These are phyloP conservation scores for Polia nebulosa DNA, from an alignment of 2,888 invertebrate genomes.

Conservation along the genomic window DNA sequence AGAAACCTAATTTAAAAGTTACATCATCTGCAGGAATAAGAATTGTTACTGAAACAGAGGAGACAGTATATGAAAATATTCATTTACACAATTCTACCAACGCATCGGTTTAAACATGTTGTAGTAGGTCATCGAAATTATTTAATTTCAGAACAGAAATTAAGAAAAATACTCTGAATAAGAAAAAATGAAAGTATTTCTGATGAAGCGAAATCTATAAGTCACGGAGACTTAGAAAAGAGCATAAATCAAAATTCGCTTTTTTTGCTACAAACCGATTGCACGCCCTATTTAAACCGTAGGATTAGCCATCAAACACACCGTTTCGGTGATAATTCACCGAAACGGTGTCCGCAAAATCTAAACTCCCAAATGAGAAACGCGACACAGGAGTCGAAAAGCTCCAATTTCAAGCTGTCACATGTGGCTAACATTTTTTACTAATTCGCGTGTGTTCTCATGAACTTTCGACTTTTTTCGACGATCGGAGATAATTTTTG, in stretches of 20 bases:
- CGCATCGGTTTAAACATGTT: neutral
- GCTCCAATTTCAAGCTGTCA: conserved; percentile 81
- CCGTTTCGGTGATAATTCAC: conserved; percentile 84
- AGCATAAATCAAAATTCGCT: conserved; percentile 54
- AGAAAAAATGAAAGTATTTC: neutral
- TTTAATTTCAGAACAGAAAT: too few relatives aligned
- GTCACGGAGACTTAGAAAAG: conserved; percentile 16
- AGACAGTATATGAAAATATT: neutral
- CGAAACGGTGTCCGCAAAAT: conserved; percentile 74
- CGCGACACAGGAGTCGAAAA: conserved; percentile 75
- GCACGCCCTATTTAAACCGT: conserved; percentile 81
- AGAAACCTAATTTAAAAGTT: neutral
- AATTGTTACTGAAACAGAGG: neutral
- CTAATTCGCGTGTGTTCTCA: conserved; percentile 76
- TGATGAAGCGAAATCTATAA: conserved; percentile 5
- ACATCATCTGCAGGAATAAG: neutral
- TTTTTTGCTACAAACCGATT: conserved; percentile 73
- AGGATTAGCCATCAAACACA: conserved; percentile 75
- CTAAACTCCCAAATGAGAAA: conserved; percentile 77
- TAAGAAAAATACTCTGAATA: neutral
- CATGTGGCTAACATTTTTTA: conserved; percentile 78
- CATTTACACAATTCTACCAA: neutral
- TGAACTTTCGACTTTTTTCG: conserved; percentile 68
- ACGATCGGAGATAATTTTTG: conserved; percentile 62
- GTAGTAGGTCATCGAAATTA: too few relatives aligned